Evolutionary conservation across 2,113 vertebrate species (phyloP), one percentile per base, ranked within the genome.

Genomic region (Spizaetus ornatus): DNA sequence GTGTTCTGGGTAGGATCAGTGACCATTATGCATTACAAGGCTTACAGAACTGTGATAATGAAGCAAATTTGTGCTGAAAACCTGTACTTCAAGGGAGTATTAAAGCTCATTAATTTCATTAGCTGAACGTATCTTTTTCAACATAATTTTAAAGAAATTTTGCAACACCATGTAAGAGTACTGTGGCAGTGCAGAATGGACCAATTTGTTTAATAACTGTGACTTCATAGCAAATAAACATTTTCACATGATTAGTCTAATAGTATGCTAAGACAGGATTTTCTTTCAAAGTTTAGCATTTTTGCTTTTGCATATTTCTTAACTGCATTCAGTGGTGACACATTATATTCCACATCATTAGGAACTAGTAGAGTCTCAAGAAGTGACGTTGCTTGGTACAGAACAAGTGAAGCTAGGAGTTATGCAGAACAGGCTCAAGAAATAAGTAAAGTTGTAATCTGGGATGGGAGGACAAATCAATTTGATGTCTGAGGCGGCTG

Each of bases 81-180:
- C 83, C 90, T 92, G 73, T 88, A 92, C 90, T 95, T 97, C 95
- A 95, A 96, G 96, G 45, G 89, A 87, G 76, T 59, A 96, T 95
- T 95, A 95, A 95, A 97, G 93, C 88, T 95, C 95, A 94, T 97
- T 97, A 96, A 96, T 96, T 97, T 97, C 91, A 94, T 97, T 97
- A 97, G 74, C 89, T 84, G 83, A 95, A 83, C 76, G 47, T 62
- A 85, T 97, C 94, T 96, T 95, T 96, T 82, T 47, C 82, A 86
- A 69, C 50, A 22, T 45, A 91, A 82, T 85, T 88, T 90, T 90
- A 94, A 93, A 92, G 89, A 95, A 91, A 83, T 92, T 79, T 91
- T 50, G 36, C 58, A 70, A 36, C 42, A 50, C 27, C n/a, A 4
- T 82, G 26, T 42, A 53, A 65, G 79, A 89, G 42, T 73, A 76